A percentile compares a stretch with the other conserved stretches of the same genome.
Conservation (phyloP, 2,113 vertebrate species). For the Motacilla alba region DNA sequence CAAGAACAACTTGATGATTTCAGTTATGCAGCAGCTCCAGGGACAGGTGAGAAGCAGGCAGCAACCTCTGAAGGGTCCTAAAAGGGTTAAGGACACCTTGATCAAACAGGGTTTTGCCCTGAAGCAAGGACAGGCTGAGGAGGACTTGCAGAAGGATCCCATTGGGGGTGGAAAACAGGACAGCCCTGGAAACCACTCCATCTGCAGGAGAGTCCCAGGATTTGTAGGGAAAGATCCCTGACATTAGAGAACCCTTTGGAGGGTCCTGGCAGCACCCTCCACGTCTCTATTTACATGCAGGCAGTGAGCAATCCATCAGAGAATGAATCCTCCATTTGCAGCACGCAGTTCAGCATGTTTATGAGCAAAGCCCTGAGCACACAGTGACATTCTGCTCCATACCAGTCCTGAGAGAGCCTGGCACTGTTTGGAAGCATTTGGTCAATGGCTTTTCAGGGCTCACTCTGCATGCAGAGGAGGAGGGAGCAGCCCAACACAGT, state of each 20-base stretch:
- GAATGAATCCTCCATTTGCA: neutral
- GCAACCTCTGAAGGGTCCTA: neutral
- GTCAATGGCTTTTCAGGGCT: neutral
- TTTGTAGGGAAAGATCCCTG: neutral
- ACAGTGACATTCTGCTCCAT: neutral
- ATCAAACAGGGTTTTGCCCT: neutral
- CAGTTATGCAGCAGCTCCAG: neutral
- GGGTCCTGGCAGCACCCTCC: neutral
- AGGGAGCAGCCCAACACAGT: neutral
- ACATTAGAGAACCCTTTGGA: neutral
- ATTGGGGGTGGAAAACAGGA: neutral
- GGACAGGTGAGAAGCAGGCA: neutral
- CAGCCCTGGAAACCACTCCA: neutral
- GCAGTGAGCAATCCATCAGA: neutral
- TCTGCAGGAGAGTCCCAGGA: neutral
- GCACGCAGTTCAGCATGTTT: neutral
- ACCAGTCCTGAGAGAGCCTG: neutral
- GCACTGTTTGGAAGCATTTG: neutral
- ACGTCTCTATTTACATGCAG: neutral
- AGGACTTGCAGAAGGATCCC: neutral
- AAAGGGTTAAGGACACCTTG: neutral
- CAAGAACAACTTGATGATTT: constrained; percentile 27
- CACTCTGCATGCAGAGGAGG: neutral
- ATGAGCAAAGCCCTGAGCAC: neutral
- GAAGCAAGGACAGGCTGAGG: neutral